phyloP scores from a whole-genome alignment of 2,797 vertebrate genomes.

The Chrosomus eos region DNA sequence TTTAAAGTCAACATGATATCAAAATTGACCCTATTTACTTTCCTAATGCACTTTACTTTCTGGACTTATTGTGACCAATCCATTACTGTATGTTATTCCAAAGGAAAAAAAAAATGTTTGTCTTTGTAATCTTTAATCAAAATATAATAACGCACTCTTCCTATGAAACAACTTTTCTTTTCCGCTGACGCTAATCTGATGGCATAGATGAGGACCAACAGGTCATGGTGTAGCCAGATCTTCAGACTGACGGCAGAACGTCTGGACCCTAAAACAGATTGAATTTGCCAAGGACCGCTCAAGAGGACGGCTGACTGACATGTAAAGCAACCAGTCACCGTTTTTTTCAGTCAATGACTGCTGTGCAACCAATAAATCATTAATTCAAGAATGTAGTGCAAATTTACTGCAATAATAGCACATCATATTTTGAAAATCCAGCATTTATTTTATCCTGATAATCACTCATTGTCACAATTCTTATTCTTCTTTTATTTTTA shows the following conservation, averaged over 20 bases:
- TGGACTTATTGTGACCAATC: not conserved
- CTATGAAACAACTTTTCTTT: not conserved
- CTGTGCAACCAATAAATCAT: too few relatives aligned
- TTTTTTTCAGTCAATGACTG: not conserved
- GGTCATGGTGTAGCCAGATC: not conserved
- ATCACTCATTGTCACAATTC: too few relatives aligned
- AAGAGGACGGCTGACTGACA: not conserved
- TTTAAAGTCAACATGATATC: constrained; percentile 10
- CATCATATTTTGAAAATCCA: too few relatives aligned
- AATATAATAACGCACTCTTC: not conserved
- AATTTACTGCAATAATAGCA: not conserved
- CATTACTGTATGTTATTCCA: constrained; percentile 5
- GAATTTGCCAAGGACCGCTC: not conserved
- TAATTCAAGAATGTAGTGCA: not conserved
- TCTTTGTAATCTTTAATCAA: constrained; percentile 11
- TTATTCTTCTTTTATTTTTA: too few relatives aligned
- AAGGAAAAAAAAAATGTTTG: constrained; percentile 6
- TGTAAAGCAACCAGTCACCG: not conserved
- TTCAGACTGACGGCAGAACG: not conserved
- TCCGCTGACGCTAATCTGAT: not conserved
- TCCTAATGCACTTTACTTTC: constrained; percentile 1
- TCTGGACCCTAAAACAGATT: too few relatives aligned
- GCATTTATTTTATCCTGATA: too few relatives aligned
- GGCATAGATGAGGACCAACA: not conserved
- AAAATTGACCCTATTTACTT: not conserved